Evolutionary conservation across 2,797 vertebrate species (phyloP).

Genomic region (Spea hammondii): DNA sequence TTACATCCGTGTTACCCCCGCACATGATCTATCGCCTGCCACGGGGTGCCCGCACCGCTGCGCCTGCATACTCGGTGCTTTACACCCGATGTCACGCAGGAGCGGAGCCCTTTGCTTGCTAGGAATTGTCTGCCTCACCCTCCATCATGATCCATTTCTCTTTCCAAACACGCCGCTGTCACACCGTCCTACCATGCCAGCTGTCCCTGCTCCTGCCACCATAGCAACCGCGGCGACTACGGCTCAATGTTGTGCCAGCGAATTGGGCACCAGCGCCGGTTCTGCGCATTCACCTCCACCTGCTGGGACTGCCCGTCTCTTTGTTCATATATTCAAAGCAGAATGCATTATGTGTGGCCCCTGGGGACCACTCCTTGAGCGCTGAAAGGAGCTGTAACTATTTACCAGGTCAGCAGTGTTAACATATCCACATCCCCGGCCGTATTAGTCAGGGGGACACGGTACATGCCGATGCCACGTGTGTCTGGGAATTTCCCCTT

Average conservation of each 20-base stretch:
- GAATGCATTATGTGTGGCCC: no score
- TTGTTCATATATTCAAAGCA: neutral
- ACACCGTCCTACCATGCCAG: constrained; percentile 49
- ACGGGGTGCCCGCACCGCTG: neutral
- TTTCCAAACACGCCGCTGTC: constrained; percentile 49
- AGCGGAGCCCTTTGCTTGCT: neutral
- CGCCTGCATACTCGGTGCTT: neutral
- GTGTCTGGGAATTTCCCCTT: neutral
- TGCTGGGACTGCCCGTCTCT: constrained; percentile 40
- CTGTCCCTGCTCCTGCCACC: constrained; percentile 46
- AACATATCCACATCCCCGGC: no score
- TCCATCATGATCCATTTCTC: constrained; percentile 48
- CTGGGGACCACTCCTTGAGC: no score
- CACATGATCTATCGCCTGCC: neutral
- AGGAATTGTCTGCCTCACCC: constrained; percentile 37
- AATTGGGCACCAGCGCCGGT: constrained; percentile 48
- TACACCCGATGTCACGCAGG: neutral
- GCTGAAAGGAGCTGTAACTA: no score
- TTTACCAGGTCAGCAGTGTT: no score
- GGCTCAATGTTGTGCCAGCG: constrained; percentile 49
- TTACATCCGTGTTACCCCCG: constrained; percentile 4
- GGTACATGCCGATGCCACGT: no score
- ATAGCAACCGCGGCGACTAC: constrained; percentile 46
- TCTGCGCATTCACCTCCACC: constrained; percentile 30
- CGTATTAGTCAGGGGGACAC: no score